Conservation (phyloP, 2,888 invertebrate species). For the Lysandra bellargus region DNA sequence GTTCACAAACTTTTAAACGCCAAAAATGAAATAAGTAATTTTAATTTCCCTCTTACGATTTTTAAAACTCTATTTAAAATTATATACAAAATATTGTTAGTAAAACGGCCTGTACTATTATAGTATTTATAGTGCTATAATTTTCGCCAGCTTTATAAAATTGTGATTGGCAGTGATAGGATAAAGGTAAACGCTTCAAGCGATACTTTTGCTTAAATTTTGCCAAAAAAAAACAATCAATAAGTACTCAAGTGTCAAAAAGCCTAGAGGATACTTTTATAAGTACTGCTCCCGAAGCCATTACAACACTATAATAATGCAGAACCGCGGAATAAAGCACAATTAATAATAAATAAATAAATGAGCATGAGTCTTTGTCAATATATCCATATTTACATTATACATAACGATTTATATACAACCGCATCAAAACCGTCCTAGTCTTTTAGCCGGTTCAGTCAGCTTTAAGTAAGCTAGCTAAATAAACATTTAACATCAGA, state of each 20-base stretch:
- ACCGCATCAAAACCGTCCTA: conserved; percentile 29
- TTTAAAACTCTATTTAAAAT: conserved; percentile 23
- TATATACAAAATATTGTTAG: conserved; percentile 25
- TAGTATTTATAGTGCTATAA: background rate
- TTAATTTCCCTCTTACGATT: background rate
- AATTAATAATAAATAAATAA: conserved; percentile 28
- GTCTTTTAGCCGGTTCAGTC: conserved; percentile 27
- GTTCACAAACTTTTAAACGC: conserved; percentile 13
- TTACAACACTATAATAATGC: conserved; percentile 2
- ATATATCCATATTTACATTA: conserved; percentile 30
- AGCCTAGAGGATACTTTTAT: background rate
- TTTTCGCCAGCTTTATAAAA: conserved; percentile 7
- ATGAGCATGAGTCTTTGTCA: conserved; percentile 28
- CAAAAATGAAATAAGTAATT: conserved; percentile 14
- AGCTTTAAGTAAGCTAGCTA: conserved; percentile 25
- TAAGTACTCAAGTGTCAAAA: background rate
- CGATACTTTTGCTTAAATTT: background rate
- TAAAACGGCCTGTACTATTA: conserved; percentile 10
- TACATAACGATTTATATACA: conserved; percentile 29
- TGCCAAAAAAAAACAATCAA: background rate
- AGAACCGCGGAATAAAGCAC: conserved; percentile 15
- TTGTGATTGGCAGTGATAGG: conserved; percentile 15
- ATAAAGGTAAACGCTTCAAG: background rate
- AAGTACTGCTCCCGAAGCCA: conserved; percentile 2
- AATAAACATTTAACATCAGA: conserved; percentile 20